phyloP scores from a whole-genome alignment of 37 sponge, comb jelly and placozoan genomes.

The Halisarca cf. caerulea region DNA sequence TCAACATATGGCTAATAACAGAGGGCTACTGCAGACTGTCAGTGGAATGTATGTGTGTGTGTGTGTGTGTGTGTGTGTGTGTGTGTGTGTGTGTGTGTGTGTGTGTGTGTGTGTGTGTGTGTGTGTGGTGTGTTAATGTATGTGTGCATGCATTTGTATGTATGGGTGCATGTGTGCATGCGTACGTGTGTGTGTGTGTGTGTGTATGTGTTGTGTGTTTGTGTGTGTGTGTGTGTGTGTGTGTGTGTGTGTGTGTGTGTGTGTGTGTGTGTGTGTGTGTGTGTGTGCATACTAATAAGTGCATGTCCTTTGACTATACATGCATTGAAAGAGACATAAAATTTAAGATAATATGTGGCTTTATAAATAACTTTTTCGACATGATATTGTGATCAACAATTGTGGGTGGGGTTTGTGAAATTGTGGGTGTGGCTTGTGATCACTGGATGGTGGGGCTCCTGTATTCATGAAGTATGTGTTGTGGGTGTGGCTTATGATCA shows the following conservation, averaged over 20 bases:
- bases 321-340: too few relatives aligned
- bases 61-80: slow-evolving; percentile 41
- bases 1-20: slow-evolving; percentile 56
- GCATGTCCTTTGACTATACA: too few relatives aligned
- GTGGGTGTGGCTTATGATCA: too few relatives aligned
- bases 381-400: too few relatives aligned
- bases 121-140: slow-evolving; percentile 23
- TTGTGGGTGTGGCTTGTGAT: too few relatives aligned
- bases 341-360: too few relatives aligned
- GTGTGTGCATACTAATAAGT: neutral
- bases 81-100: slow-evolving; percentile 36
- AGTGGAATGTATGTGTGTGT: slow-evolving; percentile 36
- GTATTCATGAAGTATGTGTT: too few relatives aligned
- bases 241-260: neutral
- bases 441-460: too few relatives aligned
- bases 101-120: slow-evolving; percentile 30
- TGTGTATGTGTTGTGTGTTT: neutral
- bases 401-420: too few relatives aligned
- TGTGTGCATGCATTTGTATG: neutral
- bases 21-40: slow-evolving; percentile 70
- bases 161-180: neutral
- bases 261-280: too few relatives aligned
- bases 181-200: neutral
- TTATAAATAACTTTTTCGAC: too few relatives aligned
- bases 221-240: neutral